Conservation (phyloP, 2,113 vertebrate genomes). For the Pleuronectes platessa region DNA sequence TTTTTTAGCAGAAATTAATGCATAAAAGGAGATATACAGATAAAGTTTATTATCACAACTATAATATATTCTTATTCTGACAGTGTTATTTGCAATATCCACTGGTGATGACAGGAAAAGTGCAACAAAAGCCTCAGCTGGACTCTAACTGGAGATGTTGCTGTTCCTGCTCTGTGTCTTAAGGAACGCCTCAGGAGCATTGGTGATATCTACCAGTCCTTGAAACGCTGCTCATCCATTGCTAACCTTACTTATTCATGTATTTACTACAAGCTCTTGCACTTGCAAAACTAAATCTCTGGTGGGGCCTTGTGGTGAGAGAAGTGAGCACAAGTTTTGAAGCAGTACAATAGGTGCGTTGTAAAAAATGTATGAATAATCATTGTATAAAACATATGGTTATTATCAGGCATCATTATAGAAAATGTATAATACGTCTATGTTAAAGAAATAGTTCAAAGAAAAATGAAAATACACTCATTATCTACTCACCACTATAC, state of each 20-base stretch:
- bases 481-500: too few relatives aligned
- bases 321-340: not conserved
- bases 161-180: not conserved
- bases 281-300: too few relatives aligned
- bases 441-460: not conserved
- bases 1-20: not conserved
- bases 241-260: not conserved
- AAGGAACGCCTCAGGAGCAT: not conserved
- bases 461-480: too few relatives aligned
- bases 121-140: not conserved
- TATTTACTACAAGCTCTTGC: not conserved
- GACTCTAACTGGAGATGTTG: not conserved
- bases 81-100: not conserved
- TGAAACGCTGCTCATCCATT: not conserved
- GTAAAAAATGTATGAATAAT: not conserved
- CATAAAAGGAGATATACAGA: not conserved
- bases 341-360: not conserved
- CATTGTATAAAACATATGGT: not conserved
- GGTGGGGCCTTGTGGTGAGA: not conserved
- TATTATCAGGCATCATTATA: too few relatives aligned
- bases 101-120: not conserved
- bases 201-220: not conserved
- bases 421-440: too few relatives aligned
- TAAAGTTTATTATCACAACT: not conserved
- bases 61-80: not conserved